phyloP scores from a whole-genome alignment of 2,797 vertebrate genomes.

The Artibeus lituratus region DNA sequence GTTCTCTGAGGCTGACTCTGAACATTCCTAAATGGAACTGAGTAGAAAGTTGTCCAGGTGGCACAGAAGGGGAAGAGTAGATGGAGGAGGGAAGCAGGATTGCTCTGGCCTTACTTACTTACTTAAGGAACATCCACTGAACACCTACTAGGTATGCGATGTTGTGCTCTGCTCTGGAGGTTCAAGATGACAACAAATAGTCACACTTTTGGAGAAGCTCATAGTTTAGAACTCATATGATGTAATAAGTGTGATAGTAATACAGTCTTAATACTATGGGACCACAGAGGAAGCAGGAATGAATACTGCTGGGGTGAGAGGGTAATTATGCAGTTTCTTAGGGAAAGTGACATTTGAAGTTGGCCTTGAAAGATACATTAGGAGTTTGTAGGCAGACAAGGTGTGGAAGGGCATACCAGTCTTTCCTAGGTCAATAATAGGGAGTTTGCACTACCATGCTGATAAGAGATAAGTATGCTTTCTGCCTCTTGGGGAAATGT shows the following conservation, averaged over 20 bases:
- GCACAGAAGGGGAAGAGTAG: background rate
- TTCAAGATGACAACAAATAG: slow-evolving; percentile 1
- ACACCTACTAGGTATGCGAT: background rate
- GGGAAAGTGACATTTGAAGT: slow-evolving; percentile 50
- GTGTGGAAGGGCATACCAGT: background rate
- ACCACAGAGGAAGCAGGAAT: background rate
- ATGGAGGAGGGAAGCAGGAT: slow-evolving; percentile 1
- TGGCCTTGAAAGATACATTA: slow-evolving; percentile 18
- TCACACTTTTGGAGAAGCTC: slow-evolving; percentile 6
- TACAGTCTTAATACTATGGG: background rate
- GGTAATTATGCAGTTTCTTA: slow-evolving; percentile 39
- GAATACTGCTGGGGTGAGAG: slow-evolving; percentile 32
- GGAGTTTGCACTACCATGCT: slow-evolving; percentile 40
- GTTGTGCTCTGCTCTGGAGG: slow-evolving; percentile 27
- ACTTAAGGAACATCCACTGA: slow-evolving; percentile 33
- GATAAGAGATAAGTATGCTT: slow-evolving; percentile 44
- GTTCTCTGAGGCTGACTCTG: slow-evolving; percentile 4
- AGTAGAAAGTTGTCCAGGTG: background rate
- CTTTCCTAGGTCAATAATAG: slow-evolving; percentile 50
- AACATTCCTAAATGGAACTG: slow-evolving; percentile 27
- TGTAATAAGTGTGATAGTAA: slow-evolving; percentile 2
- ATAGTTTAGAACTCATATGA: slow-evolving; percentile 1
- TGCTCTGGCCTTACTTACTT: background rate
- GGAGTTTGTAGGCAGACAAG: slow-evolving; percentile 24
- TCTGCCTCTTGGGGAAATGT: slow-evolving; percentile 33